Conservation (phyloP, 2,797 vertebrate species). For the Champsocephalus esox region DNA sequence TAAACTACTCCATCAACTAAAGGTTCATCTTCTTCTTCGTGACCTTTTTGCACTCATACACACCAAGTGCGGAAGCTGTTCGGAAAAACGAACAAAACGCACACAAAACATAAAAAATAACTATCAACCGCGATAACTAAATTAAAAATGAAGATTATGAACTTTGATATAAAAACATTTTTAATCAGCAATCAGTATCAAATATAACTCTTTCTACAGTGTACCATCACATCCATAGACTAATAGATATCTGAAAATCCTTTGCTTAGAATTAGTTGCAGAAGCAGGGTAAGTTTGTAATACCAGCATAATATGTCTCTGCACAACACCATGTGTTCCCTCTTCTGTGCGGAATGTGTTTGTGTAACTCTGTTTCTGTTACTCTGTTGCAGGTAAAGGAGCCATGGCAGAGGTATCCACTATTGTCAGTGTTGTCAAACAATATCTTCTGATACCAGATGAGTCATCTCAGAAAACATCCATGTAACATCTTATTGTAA, state of each 20-base stretch:
- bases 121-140: background rate
- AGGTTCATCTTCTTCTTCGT: too few relatives aligned
- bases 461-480: conserved; percentile 48
- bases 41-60: background rate
- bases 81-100: too few relatives aligned
- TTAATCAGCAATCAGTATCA: background rate
- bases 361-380: conserved; percentile 21
- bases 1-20: too few relatives aligned
- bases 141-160: background rate
- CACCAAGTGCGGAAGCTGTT: too few relatives aligned
- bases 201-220: background rate
- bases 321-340: too few relatives aligned
- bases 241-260: background rate
- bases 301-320: background rate
- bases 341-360: background rate
- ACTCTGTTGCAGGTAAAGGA: conserved; percentile 87
- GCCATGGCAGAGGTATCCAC: conserved; percentile 95
- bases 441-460: conserved; percentile 66
- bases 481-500: background rate
- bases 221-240: background rate
- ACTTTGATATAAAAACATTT: background rate
- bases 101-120: background rate
- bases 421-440: conserved; percentile 86
- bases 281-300: background rate
- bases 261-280: background rate